phyloP scores from a whole-genome alignment of 2,888 invertebrate species.

The Oligia strigilis region DNA sequence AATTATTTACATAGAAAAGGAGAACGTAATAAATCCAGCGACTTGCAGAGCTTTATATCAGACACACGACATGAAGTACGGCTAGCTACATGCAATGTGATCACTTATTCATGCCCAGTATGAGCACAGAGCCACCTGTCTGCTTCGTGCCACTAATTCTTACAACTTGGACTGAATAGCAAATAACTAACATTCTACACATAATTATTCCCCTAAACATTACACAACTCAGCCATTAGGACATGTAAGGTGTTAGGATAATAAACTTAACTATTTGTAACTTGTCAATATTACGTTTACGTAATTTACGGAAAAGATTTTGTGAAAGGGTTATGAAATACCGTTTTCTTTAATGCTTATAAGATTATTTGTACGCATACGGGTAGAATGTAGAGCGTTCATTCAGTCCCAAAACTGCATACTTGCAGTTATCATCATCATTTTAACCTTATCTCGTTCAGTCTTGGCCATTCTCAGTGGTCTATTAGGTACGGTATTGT shows the following conservation, averaged over 20 bases:
- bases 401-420: constrained; percentile 9
- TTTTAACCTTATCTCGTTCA: neutral
- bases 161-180: constrained; percentile 51
- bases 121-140: constrained; percentile 49
- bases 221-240: constrained; percentile 30
- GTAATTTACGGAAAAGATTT: constrained; percentile 34
- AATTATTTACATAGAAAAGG: neutral
- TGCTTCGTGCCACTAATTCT: constrained; percentile 51
- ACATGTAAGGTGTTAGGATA: constrained; percentile 20
- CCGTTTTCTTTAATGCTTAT: constrained; percentile 17
- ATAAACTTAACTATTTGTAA: constrained; percentile 15
- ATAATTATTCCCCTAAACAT: constrained; percentile 38
- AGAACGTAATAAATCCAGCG: constrained; percentile 14
- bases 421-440: no score
- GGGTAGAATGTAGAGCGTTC: constrained; percentile 4
- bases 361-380: neutral
- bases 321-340: constrained; percentile 19
- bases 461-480: neutral
- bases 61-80: constrained; percentile 7
- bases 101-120: constrained; percentile 49
- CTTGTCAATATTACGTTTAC: constrained; percentile 23
- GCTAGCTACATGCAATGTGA: constrained; percentile 35
- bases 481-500: neutral
- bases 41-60: constrained; percentile 21
- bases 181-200: constrained; percentile 41